Evolutionary conservation across 1,140 invertebrate genomes (phyloP).

Genomic region (Drosophila sucinea): DNA sequence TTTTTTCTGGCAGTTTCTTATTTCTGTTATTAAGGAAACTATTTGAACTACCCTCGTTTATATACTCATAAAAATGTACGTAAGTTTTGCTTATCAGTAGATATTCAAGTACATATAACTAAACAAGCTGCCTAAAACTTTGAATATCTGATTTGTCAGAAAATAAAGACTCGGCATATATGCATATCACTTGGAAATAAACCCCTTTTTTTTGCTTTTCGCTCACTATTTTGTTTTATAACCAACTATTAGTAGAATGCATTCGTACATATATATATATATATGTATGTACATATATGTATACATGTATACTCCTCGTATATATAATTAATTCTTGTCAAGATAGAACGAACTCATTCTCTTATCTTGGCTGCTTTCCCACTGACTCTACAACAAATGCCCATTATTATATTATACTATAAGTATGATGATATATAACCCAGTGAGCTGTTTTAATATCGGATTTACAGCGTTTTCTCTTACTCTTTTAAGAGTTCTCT

Average conservation of each 20-base stretch:
- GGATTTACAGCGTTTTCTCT: not conserved
- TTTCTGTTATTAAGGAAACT: not conserved
- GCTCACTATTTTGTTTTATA: not conserved
- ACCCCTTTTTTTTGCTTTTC: not conserved
- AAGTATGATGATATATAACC: not conserved
- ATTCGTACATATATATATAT: not conserved
- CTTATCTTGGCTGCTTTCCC: conserved; percentile 1
- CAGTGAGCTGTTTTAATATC: not conserved
- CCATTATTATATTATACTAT: conserved; percentile 1
- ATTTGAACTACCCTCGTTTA: not conserved
- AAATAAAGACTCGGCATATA: not conserved
- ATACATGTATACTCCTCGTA: not conserved
- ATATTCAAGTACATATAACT: conserved; percentile 5
- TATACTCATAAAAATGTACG: not conserved
- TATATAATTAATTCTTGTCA: conserved; percentile 51
- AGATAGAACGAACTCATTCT: conserved; percentile 40
- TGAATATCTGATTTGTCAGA: conserved; percentile 1
- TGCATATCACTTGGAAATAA: not conserved
- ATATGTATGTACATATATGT: not conserved
- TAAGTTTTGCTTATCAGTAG: conserved; percentile 8
- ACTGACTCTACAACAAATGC: not conserved
- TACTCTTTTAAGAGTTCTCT: not conserved
- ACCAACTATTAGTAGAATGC: not conserved
- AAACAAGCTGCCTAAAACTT: not conserved
- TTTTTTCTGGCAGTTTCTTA: too few species aligned